A percentile compares a stretch with the other conserved stretches of the same genome.
Evolutionary conservation across 2,113 vertebrate genomes (phyloP).

Genomic region (Chrysochloris asiatica): DNA sequence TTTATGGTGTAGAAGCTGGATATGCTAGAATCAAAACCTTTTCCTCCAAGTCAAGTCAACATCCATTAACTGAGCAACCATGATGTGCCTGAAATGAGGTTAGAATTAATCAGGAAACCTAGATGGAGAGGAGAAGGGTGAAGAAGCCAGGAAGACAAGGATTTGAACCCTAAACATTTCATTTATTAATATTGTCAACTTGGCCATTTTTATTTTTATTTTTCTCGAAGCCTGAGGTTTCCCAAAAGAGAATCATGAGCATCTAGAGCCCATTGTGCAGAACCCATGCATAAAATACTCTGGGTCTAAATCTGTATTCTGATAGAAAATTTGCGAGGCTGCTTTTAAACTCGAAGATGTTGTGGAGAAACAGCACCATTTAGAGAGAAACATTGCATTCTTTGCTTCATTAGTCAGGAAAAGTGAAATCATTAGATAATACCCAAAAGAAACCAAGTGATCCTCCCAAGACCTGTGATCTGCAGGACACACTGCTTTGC

Average conservation of each 20-base stretch:
- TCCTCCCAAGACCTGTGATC: not conserved
- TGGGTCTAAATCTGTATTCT: not conserved
- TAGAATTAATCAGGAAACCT: not conserved
- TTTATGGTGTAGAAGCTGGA: accelerated
- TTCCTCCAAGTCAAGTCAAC: not conserved
- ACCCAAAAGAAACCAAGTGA: slow-evolving; percentile 8
- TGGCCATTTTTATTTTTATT: not conserved
- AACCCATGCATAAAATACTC: not conserved
- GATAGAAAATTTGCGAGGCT: not conserved
- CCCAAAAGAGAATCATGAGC: not conserved
- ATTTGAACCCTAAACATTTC: not conserved
- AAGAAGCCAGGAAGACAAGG: not conserved
- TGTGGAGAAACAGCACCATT: slow-evolving; percentile 45
- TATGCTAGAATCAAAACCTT: not conserved
- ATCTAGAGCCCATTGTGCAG: not conserved
- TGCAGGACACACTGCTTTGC: slow-evolving; percentile 28
- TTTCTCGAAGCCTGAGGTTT: not conserved
- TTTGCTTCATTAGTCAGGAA: slow-evolving; percentile 51
- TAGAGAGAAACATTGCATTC: slow-evolving; percentile 38
- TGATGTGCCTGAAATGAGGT: not conserved
- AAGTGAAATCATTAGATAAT: slow-evolving; percentile 53
- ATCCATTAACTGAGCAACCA: not conserved
- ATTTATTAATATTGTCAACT: not conserved
- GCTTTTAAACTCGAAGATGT: not conserved
- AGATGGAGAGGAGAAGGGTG: not conserved